Conservation (phyloP, 2,888 invertebrate species). For the Cantharis lateralis region DNA sequence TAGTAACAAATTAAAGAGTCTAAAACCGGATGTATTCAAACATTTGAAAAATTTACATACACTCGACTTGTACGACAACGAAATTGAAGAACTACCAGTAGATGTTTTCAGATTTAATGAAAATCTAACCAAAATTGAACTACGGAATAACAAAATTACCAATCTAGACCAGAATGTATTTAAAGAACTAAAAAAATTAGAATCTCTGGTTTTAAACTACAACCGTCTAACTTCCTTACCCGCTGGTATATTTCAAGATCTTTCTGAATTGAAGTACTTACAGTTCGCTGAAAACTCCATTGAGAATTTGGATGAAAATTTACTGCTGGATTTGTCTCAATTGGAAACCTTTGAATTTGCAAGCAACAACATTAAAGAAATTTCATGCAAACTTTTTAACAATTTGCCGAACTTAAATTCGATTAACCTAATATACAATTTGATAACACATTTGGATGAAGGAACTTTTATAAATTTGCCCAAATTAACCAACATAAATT, state of each 20-base stretch:
- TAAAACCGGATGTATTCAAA: background rate
- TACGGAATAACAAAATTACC: background rate
- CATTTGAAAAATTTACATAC: background rate
- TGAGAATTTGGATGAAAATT: background rate
- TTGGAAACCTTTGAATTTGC: background rate
- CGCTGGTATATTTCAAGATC: background rate
- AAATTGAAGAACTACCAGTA: background rate
- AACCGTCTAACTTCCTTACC: background rate
- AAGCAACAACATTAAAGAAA: background rate
- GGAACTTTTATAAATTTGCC: background rate
- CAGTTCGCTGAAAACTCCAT: background rate
- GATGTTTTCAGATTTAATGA: background rate
- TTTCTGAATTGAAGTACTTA: background rate
- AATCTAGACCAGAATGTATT: background rate
- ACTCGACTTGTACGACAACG: background rate
- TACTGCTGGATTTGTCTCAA: background rate
- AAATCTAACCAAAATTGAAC: background rate
- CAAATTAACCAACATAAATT: background rate
- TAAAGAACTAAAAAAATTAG: background rate
- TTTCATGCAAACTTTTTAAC: background rate
- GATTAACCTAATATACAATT: background rate
- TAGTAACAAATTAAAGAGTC: background rate
- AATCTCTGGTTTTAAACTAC: constrained; percentile 2
- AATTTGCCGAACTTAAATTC: background rate
- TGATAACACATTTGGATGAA: background rate